phyloP scores from a whole-genome alignment of 2,113 vertebrate species.

The Myanophis thanlyinensis region DNA sequence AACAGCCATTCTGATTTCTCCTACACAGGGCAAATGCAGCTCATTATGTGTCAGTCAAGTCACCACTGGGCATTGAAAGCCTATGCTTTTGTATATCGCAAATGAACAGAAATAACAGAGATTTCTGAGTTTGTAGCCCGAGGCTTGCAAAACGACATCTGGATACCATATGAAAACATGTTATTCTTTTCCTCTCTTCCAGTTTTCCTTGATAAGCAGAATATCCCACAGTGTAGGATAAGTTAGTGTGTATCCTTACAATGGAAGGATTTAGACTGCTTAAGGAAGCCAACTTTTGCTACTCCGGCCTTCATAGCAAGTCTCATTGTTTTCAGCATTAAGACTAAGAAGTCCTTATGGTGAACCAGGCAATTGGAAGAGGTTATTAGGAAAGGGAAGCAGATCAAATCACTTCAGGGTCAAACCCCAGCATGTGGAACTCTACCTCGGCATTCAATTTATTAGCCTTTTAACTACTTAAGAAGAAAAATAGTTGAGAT shows the following conservation, averaged over 20 bases:
- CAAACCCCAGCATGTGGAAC: neutral
- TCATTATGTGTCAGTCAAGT: neutral
- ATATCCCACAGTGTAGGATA: neutral
- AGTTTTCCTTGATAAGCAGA: neutral
- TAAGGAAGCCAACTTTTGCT: neutral
- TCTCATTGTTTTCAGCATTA: neutral
- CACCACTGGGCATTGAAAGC: neutral
- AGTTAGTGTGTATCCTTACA: neutral
- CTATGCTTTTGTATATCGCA: neutral
- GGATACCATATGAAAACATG: neutral
- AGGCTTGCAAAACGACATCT: neutral
- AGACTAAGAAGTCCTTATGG: neutral
- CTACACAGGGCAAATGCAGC: neutral
- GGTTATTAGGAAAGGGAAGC: neutral
- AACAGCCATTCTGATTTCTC: neutral
- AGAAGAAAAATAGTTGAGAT: neutral
- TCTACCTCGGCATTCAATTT: neutral
- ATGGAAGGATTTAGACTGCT: neutral
- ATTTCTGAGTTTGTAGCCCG: neutral
- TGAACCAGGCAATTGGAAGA: neutral
- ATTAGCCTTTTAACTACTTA: neutral
- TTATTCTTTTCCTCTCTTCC: conserved; percentile 7
- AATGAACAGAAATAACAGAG: neutral
- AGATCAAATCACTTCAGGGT: neutral
- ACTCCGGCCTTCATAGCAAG: neutral